These are phyloP conservation scores for Plecotus auritus DNA, from an alignment of 2,113 vertebrate species.

Conservation along the genomic window DNA sequence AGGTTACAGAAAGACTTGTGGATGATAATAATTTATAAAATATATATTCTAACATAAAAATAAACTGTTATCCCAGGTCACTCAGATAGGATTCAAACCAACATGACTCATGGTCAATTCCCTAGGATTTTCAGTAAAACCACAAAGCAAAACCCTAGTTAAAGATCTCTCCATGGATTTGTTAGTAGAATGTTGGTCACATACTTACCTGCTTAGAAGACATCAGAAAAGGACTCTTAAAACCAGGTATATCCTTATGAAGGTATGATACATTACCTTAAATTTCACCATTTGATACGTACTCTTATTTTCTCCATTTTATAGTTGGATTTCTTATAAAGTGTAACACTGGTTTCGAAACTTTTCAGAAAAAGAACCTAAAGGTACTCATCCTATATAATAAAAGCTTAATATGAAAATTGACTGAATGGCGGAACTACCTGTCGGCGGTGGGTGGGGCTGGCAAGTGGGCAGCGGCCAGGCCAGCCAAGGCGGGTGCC, in stretches of 20 bases:
- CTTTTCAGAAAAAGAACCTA: not conserved
- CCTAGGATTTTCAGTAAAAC: not conserved
- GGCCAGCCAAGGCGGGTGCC: no score
- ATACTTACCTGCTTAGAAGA: not conserved
- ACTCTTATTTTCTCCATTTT: not conserved
- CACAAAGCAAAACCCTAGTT: not conserved
- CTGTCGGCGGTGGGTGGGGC: rapidly evolving
- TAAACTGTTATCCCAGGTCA: not conserved
- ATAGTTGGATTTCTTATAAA: not conserved
- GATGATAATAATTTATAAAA: not conserved
- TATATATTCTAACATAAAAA: not conserved
- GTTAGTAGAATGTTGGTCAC: not conserved
- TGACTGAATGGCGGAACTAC: no score
- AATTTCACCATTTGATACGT: not conserved
- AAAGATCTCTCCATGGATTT: not conserved
- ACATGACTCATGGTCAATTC: not conserved
- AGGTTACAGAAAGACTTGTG: not conserved
- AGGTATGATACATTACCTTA: not conserved
- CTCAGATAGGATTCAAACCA: not conserved
- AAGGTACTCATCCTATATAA: not conserved
- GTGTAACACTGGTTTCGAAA: not conserved
- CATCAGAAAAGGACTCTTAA: not conserved
- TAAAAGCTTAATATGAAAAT: no score
- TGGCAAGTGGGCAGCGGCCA: no score
- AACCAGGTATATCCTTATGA: not conserved